These are phyloP conservation scores for Tyrannus savana DNA, from an alignment of 2,113 vertebrate genomes.

Conservation along the genomic window DNA sequence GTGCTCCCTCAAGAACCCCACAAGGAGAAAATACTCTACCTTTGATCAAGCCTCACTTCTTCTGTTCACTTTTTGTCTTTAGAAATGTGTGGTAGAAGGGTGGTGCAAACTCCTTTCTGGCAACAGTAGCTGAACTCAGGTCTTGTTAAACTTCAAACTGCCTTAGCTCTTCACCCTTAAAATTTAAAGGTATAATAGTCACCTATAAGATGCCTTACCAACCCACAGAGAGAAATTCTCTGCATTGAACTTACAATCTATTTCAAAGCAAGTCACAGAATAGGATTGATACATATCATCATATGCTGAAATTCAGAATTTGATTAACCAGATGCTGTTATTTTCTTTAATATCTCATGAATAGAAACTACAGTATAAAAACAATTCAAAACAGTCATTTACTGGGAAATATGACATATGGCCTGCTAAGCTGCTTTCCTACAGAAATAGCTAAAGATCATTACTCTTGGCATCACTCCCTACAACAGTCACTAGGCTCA, in stretches of 20 bases:
- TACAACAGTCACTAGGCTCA: background rate
- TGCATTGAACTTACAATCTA: background rate
- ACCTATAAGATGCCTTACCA: background rate
- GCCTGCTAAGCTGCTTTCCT: constrained; percentile 32
- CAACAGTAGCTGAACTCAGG: background rate
- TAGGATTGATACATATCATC: background rate
- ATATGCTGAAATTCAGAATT: background rate
- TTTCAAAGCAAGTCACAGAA: background rate
- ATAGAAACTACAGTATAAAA: constrained; percentile 14
- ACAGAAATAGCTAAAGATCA: constrained; percentile 43
- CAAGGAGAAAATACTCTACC: background rate
- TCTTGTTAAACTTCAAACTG: background rate
- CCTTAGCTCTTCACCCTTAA: background rate
- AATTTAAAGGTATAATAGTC: background rate
- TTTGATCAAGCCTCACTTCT: background rate
- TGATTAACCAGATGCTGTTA: constrained; percentile 36
- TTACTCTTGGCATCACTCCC: constrained; percentile 3
- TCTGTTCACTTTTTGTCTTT: background rate
- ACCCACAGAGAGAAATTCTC: background rate
- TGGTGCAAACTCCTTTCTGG: background rate
- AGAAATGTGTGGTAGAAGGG: background rate
- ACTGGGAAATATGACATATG: constrained; percentile 48
- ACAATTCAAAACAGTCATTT: constrained; percentile 45
- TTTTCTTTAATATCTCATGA: constrained; percentile 34
- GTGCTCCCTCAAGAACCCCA: background rate